phyloP scores from a whole-genome alignment of 30 jellyfish, hydroid and myxozoan genomes.

The Aurelia sp. region DNA sequence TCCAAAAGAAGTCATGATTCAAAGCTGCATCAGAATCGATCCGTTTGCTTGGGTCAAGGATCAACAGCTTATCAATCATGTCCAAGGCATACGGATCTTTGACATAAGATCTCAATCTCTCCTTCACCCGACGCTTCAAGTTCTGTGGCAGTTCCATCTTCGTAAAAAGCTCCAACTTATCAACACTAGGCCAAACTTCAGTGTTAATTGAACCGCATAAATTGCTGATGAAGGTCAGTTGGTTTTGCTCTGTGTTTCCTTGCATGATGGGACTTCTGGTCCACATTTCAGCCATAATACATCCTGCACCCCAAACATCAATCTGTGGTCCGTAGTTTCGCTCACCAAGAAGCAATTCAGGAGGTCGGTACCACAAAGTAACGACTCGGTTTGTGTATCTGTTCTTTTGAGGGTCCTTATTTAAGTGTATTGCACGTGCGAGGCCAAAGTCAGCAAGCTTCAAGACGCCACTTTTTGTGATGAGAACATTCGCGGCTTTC shows the following conservation, averaged over 20 bases:
- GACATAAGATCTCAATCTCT: constrained; percentile 79
- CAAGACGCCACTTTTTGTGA: constrained; percentile 94
- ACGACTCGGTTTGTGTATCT: constrained; percentile 97
- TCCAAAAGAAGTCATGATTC: constrained; percentile 98
- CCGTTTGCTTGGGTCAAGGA: constrained; percentile 91
- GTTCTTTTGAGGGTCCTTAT: constrained; percentile 92
- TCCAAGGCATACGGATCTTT: constrained; percentile 93
- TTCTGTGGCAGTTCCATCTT: constrained; percentile 86
- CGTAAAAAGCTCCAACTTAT: constrained; percentile 77
- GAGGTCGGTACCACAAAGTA: constrained; percentile 99
- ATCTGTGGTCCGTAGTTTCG: constrained; percentile 97
- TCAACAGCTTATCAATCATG: constrained; percentile 84
- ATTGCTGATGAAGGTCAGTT: constrained; percentile 74
- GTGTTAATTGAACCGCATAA: constrained; percentile 93
- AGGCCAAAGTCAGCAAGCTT: constrained; percentile 99
- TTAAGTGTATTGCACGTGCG: constrained; percentile 97
- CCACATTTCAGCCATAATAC: constrained; percentile 99
- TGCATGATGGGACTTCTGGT: constrained; percentile 97
- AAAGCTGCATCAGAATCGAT: constrained; percentile 97
- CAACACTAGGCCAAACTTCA: constrained; percentile 97
- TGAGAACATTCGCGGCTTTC: constrained; percentile 99
- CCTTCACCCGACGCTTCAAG: constrained; percentile 88
- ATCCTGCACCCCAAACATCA: constrained; percentile 99
- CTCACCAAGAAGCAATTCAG: constrained; percentile 98
- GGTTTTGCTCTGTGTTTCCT: constrained; percentile 96